A percentile compares a stretch with the other conserved stretches of the same genome.
These are phyloP conservation scores for Spheniscus mendiculus DNA, from an alignment of 2,113 vertebrate species.

Conservation along the genomic window DNA sequence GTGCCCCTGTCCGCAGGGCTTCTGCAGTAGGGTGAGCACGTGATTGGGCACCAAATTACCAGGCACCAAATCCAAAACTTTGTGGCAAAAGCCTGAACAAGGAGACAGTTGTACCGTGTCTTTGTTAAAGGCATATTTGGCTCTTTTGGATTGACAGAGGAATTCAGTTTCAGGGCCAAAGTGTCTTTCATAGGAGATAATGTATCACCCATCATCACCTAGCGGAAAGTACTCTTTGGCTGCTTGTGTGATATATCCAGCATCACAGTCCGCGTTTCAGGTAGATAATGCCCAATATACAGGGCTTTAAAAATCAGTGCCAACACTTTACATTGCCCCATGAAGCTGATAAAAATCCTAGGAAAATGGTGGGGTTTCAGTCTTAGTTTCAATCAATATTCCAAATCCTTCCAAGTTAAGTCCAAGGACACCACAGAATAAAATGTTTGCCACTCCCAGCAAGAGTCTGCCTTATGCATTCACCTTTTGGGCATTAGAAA, in stretches of 20 bases:
- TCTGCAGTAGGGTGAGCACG: accelerated
- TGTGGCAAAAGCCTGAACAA: background rate
- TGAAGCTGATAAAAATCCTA: background rate
- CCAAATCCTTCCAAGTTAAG: background rate
- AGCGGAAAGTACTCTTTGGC: background rate
- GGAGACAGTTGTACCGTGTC: background rate
- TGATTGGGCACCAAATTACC: background rate
- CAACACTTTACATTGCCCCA: background rate
- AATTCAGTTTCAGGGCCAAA: background rate
- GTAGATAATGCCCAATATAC: background rate
- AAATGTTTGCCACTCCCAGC: background rate
- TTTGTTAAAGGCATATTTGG: background rate
- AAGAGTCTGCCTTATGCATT: background rate
- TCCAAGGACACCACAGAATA: background rate
- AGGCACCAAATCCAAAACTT: background rate
- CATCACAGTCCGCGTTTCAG: background rate
- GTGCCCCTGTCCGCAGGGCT: background rate
- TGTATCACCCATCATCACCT: background rate
- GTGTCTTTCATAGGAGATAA: background rate
- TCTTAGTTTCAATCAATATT: background rate
- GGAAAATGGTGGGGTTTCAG: background rate
- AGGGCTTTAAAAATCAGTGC: background rate
- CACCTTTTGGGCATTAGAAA: background rate
- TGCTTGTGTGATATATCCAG: background rate
- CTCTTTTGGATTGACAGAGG: background rate